Evolutionary conservation across 1,140 invertebrate species (phyloP).

Genomic region (Thaumatotibia leucotreta): DNA sequence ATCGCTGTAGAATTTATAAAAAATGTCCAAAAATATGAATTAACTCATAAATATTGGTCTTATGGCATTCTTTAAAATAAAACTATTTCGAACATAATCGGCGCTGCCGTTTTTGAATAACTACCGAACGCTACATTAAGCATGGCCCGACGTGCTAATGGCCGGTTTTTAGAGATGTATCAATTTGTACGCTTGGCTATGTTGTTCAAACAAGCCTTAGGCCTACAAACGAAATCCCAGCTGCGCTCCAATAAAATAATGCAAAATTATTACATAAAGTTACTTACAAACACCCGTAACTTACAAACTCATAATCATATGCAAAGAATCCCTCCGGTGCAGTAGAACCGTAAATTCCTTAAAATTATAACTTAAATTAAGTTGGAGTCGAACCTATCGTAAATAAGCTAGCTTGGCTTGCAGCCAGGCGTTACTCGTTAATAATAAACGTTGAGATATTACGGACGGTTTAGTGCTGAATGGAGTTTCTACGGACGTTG

Average conservation of each 20-base stretch:
- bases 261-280: neutral
- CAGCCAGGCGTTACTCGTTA: neutral
- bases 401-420: neutral
- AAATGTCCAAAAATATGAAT: too few relatives aligned
- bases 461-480: neutral
- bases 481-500: neutral
- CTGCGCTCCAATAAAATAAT: neutral
- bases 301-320: neutral
- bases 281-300: neutral
- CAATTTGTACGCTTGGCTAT: too few relatives aligned
- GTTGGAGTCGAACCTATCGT: neutral
- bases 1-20: too few relatives aligned
- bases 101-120: too few relatives aligned
- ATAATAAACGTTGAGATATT: neutral
- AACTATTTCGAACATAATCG: too few relatives aligned
- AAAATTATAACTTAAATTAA: constrained; percentile 6
- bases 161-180: too few relatives aligned
- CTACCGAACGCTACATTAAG: too few relatives aligned
- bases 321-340: neutral
- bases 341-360: neutral
- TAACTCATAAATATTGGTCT: too few relatives aligned
- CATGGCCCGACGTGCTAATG: too few relatives aligned
- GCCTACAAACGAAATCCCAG: too few relatives aligned
- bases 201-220: too few relatives aligned
- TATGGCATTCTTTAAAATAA: too few relatives aligned